These are phyloP conservation scores for Lepidothrix coronata DNA, from an alignment of 2,113 vertebrate species.

Conservation along the genomic window DNA sequence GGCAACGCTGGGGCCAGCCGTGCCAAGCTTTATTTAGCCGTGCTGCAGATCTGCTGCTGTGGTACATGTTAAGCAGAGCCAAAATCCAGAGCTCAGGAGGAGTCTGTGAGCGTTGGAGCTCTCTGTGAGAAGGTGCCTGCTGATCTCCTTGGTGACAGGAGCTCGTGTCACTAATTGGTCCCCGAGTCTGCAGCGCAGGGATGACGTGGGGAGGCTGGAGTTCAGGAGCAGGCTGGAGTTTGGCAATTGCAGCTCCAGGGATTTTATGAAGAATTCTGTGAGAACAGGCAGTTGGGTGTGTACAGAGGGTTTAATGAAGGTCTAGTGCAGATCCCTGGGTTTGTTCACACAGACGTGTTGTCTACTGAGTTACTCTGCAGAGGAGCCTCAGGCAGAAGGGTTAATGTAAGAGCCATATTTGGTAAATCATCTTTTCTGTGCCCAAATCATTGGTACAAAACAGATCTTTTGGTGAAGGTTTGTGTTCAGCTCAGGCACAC, in stretches of 20 bases:
- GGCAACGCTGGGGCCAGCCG: not conserved
- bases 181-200: not conserved
- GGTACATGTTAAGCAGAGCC: not conserved
- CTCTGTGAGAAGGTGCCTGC: not conserved
- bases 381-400: not conserved
- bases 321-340: not conserved
- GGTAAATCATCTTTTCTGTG: not conserved
- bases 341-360: not conserved
- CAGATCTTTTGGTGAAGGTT: not conserved
- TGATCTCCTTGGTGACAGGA: conserved; percentile 58
- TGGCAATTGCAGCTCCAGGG: not conserved
- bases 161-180: conserved; percentile 32
- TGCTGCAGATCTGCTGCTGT: not conserved
- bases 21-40: not conserved
- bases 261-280: not conserved
- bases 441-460: not conserved
- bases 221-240: not conserved
- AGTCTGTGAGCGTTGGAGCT: not conserved
- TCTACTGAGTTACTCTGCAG: not conserved
- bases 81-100: not conserved
- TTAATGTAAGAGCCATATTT: not conserved
- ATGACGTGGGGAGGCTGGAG: not conserved
- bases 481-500: accelerated
- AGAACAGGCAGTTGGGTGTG: not conserved
- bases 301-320: not conserved